A percentile compares a stretch with the other conserved stretches of the same genome.
Conservation (phyloP, 2,888 invertebrate genomes). For the Erebia epiphron region DNA sequence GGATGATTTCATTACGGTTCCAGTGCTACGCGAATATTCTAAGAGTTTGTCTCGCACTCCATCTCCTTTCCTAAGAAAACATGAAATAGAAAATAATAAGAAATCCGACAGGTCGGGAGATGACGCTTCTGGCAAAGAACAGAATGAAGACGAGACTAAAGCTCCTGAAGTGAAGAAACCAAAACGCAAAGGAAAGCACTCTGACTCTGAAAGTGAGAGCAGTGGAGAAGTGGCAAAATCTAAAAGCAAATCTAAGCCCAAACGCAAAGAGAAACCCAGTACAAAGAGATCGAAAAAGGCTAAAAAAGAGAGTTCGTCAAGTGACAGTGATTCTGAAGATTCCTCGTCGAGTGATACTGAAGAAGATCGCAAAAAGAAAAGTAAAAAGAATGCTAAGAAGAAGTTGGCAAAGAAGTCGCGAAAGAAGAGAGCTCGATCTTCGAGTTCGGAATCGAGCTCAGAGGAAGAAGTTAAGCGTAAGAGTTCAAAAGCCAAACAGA, state of each 20-base stretch:
- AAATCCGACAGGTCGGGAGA: conserved; percentile 71
- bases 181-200: conserved; percentile 80
- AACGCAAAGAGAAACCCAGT: conserved; percentile 81
- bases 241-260: conserved; percentile 72
- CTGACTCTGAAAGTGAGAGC: conserved; percentile 76
- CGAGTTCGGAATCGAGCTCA: conserved; percentile 78
- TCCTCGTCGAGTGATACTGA: conserved; percentile 79
- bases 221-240: conserved; percentile 71
- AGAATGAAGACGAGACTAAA: conserved; percentile 67
- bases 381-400: conserved; percentile 74
- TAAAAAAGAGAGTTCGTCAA: conserved; percentile 75
- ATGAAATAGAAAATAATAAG: conserved; percentile 80
- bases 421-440: conserved; percentile 74
- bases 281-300: conserved; percentile 81
- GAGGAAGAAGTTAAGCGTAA: conserved; percentile 79
- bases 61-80: conserved; percentile 90
- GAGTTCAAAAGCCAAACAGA: conserved; percentile 72
- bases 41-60: conserved; percentile 93
- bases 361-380: conserved; percentile 78
- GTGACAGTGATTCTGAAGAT: conserved; percentile 79
- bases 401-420: conserved; percentile 74
- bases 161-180: conserved; percentile 69
- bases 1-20: conserved; percentile 68
- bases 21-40: conserved; percentile 82
- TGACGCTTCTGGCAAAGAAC: conserved; percentile 74